Base-by-base conservation (phyloP, 2,888 invertebrate species). In the Hirtodrosophila alboralis region DNA sequence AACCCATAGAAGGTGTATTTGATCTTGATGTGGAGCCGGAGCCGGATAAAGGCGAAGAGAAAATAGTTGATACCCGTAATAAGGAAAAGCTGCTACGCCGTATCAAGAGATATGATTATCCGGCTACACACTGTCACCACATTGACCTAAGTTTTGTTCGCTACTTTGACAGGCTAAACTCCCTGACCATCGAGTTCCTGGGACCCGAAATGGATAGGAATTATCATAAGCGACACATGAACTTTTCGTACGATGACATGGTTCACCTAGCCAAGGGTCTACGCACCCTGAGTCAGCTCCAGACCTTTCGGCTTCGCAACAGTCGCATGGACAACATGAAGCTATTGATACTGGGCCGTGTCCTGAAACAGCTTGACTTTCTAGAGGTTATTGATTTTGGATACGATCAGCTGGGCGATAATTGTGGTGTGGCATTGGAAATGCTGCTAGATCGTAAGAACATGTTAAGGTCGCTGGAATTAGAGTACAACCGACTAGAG, bases 221-320 rank as follows among this genome's bases (percentile, higher is more conserved):
- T 8, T 90, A 83, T 47, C 86, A 89, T 45, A 70, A 61, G 8
- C 75, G 86, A 0, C 86, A 84, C 21, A 33, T 77, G 41, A 81
- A 84, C 12, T 90, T 90, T 48, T 90, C 90, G 0, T 67, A 83
- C 5, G 37, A 74, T 3, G 89, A 89, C 40, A 77, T 88, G 13
- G 21, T 71, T 2, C 75, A 74, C 28, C 57, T 90, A 51, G 66
- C 86, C 3, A 63, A 41, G 3, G 89, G 87, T 0, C 21, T 89
- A 13, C 51, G 13, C 0, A 30, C 26, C 1, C 37, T 90, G 8
- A 4, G 34, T 0, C 61, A 75, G 5, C 59, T 90, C 0, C 65
- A 77, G 40, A 52, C 57, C 3, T 87, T 90, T 18, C 86, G 87
- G 2, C 43, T 90, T 28, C 84, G 88, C 12, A 86, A 86, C 34